These are phyloP conservation scores for Pemphigus obesinymphae DNA, from an alignment of 1,140 invertebrate genomes.

Conservation along the genomic window DNA sequence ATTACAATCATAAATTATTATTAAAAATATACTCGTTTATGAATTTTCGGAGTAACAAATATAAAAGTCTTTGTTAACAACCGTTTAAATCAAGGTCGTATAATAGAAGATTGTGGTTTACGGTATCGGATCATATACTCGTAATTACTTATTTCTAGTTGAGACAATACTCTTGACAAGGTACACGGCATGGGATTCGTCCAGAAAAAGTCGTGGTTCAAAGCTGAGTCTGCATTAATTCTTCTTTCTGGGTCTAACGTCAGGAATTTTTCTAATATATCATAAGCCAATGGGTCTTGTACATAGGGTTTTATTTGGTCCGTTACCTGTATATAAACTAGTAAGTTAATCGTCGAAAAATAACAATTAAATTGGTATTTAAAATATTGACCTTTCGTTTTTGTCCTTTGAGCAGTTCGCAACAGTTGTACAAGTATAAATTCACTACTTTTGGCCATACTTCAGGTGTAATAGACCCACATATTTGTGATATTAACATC, in stretches of 20 bases:
- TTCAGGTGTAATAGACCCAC: conserved; percentile 90
- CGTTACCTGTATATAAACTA: conserved; percentile 60
- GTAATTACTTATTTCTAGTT: conserved; percentile 93
- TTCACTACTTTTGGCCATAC: conserved; percentile 93
- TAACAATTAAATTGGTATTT: too few species aligned
- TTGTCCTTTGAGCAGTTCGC: conserved; percentile 82
- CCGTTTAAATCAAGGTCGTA: too few species aligned
- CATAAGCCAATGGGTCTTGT: conserved; percentile 85
- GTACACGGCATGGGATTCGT: conserved; percentile 92
- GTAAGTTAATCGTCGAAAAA: background rate
- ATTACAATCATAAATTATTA: too few species aligned
- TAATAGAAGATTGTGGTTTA: too few species aligned
- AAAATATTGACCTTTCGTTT: conserved; percentile 69
- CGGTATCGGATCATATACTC: conserved; percentile 53
- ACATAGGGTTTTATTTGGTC: conserved; percentile 85
- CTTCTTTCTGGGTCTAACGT: conserved; percentile 87
- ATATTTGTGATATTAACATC: conserved; percentile 89
- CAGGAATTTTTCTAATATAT: conserved; percentile 88
- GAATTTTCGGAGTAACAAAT: too few species aligned
- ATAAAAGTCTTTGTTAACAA: too few species aligned
- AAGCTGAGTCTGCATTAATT: conserved; percentile 82
- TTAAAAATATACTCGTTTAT: too few species aligned
- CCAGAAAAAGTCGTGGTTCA: conserved; percentile 99
- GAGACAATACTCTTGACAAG: conserved; percentile 84
- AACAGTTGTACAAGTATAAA: conserved; percentile 83